Base-by-base conservation (phyloP, 2,113 vertebrate genomes). In the Calonectris borealis region DNA sequence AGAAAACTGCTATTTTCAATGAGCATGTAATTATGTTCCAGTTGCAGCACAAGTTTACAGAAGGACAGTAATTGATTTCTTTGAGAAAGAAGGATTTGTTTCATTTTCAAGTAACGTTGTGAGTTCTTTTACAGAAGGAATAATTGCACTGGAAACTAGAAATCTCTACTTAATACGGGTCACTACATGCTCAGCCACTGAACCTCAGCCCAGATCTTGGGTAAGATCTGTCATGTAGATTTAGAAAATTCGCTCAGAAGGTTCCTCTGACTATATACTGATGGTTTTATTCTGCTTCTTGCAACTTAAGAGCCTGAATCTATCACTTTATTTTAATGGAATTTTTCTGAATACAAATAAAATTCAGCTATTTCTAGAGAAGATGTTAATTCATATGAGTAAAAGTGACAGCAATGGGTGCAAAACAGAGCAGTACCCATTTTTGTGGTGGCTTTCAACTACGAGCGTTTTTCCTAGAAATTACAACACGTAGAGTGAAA, bases 131-230 rank as follows among this genome's bases (percentile, higher is more conserved):
- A 62, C 13, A 22, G 49, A 75, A 62, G 62, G n/a, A 89, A 83
- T 91, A 93, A 90, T 88, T 96, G 40, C 60, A 89, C 62, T 94
- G 70, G 64, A 94, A 96, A 64, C 66, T 79, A 69, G 93, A 96
- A 94, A 72, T 66, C 55, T 84, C 27, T 93, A 4, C 38, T 94
- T 88, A 95, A 94, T 57, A 75, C 48, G 84, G 54, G 79, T 86
- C 76, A 85, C 64, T 96, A n/a, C 17, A 71, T 62, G 42, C 36
- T 94, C 73, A 69, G 51, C n/a, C 90, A 62, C 80, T 88, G 80
- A 96, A 85, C 71, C 48, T 97, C 61, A 94, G 61, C 72, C 70
- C 34, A 91, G 65, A 66, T 93, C 52, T 90, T 92, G 48, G 48
- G n/a, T 93, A 83, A 91, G 79, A 82, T 88, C 86, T 93, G 71